Evolutionary conservation across 37 sponge, comb jelly and placozoan species (phyloP), one percentile per base, ranked within the genome.

Genomic region (Amphimedon queenslandica): DNA sequence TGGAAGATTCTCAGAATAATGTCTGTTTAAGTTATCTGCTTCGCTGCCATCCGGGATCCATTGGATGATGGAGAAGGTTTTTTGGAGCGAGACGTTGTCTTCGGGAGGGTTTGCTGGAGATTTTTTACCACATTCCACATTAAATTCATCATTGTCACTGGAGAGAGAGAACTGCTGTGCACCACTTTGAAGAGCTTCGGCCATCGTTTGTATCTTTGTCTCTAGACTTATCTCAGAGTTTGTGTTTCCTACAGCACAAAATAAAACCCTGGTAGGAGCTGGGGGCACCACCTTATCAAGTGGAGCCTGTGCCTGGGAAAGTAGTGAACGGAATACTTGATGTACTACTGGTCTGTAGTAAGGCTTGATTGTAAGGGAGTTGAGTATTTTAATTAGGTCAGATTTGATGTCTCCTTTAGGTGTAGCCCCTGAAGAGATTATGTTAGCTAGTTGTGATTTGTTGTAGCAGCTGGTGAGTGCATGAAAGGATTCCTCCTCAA

Each of bases 381-480:
- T 25, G 5, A 60, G 5, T 11, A 60, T 6, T n/a, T 11, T 60
- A 6, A n/a, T n/a, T 5, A 60, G 28, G 28, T 60, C 61, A 25
- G 27, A 25, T 11, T 6, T 25, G 28, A 60, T 60, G 5, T 11
- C 27, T 8, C 51, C 13, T 18, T 18, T 8, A 47, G 8, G 8
- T n/a, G n/a, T n/a, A n/a, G n/a, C n/a, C 8, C 51, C 51, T 18
- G 51, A 47, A 13, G 8, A 18, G n/a, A n/a, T n/a, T n/a, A n/a
- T n/a, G 53, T 47, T 47, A 18, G 8, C 53, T 13, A 47, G 53
- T 25, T n/a, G 21, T 30, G 1, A 5, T 21, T 73, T 33, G 3
- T 20, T 58, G 51, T 81, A 90, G 70, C 90, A 90, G 16, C 57
- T 47, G 4, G 72, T 41, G 34, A 90, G 38, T 13, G 53, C 69